Conservation (phyloP, 2,888 invertebrate genomes). For the Catocala nupta region DNA sequence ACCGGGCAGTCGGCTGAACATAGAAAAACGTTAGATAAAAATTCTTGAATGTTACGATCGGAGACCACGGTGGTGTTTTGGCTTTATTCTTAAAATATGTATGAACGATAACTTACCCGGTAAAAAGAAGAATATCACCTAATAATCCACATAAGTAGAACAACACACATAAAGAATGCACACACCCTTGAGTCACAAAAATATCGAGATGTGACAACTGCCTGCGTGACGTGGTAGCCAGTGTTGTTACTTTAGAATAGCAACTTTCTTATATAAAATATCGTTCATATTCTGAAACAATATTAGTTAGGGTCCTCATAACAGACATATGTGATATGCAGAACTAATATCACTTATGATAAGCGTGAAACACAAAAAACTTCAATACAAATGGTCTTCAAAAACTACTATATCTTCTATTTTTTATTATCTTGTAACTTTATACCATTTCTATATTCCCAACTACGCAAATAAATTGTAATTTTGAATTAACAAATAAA, state of each 20-base stretch:
- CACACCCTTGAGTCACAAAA: constrained; percentile 87
- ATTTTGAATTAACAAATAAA: background rate
- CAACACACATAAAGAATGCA: constrained; percentile 87
- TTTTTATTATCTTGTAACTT: background rate
- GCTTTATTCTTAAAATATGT: constrained; percentile 19
- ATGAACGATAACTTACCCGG: constrained; percentile 72
- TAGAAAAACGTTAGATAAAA: constrained; percentile 61
- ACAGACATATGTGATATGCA: too few relatives aligned
- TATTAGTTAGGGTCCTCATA: background rate
- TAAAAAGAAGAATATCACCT: constrained; percentile 85
- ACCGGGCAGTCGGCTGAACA: constrained; percentile 72
- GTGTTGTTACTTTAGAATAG: constrained; percentile 63
- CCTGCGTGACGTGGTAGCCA: constrained; percentile 85
- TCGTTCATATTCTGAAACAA: background rate
- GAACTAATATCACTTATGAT: background rate
- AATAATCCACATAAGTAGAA: constrained; percentile 87
- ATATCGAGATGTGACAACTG: constrained; percentile 87
- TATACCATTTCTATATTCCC: background rate
- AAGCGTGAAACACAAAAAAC: background rate
- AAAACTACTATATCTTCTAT: background rate
- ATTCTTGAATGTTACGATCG: constrained; percentile 33
- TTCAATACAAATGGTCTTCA: background rate
- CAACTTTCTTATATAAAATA: constrained; percentile 18
- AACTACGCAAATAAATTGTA: background rate
- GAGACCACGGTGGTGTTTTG: constrained; percentile 32